A percentile compares a stretch with the other conserved stretches of the same genome.
Evolutionary conservation across 2,888 invertebrate genomes (phyloP).

Genomic region (Leptinotarsa rubiginosa): DNA sequence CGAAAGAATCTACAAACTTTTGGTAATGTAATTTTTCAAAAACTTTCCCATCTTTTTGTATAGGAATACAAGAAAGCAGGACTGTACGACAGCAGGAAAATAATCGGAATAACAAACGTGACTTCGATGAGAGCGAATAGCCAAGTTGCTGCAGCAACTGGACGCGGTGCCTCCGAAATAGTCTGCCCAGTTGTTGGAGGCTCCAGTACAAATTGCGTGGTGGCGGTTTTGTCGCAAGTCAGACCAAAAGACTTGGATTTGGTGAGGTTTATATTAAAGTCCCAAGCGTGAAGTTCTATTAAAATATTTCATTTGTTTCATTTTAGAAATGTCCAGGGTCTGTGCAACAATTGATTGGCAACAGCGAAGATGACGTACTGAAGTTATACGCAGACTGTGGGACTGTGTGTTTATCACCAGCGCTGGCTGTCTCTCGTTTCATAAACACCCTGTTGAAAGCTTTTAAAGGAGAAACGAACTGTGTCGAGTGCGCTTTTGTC

Average conservation of each 20-base stretch:
- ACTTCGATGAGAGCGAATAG: constrained; percentile 57
- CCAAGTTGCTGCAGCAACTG: constrained; percentile 53
- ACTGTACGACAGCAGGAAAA: constrained; percentile 57
- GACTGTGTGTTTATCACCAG: constrained; percentile 55
- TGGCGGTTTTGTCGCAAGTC: constrained; percentile 61
- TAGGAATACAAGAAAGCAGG: constrained; percentile 62
- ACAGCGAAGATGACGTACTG: constrained; percentile 56
- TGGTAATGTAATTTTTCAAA: too few species aligned
- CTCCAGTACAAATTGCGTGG: constrained; percentile 54
- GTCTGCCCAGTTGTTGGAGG: constrained; percentile 62
- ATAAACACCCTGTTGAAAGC: constrained; percentile 58
- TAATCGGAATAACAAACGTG: constrained; percentile 59
- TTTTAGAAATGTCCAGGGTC: constrained; percentile 16
- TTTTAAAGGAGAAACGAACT: constrained; percentile 55
- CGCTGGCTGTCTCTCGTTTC: constrained; percentile 60
- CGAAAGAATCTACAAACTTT: too few species aligned
- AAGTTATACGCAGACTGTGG: constrained; percentile 55
- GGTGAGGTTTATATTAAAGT: too few species aligned
- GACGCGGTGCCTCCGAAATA: constrained; percentile 52
- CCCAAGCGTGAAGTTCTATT: too few species aligned
- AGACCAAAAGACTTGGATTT: constrained; percentile 43
- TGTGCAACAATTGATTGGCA: constrained; percentile 53
- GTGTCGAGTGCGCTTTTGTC: constrained; percentile 63
- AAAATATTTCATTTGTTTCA: not conserved
- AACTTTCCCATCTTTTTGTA: constrained; percentile 19